Evolutionary conservation across 2,797 vertebrate genomes (phyloP), one percentile per base, ranked within the genome.

Genomic region (Calcarius lapponicus): DNA sequence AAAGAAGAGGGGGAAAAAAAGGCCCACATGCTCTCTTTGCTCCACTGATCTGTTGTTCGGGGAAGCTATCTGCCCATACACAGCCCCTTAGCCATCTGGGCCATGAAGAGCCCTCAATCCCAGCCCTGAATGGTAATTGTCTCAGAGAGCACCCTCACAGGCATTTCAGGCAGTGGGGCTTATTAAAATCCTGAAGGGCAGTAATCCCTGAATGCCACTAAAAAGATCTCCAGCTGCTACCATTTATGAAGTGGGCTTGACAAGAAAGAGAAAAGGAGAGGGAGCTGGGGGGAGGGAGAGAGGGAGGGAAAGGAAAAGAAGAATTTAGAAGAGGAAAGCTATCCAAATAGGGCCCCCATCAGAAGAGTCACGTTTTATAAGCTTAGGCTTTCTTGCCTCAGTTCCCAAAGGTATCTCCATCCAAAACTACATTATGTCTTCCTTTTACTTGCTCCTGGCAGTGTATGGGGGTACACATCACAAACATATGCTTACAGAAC

Each of bases 171-270:
- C 97, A 97, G 97, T 95, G 92, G 89, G 95, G 97, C 97, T 98
- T 98, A 98, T 98, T 98, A 98, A 98, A 98, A 98, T 97, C 98
- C 98, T 98, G 86, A 98, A 98, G 98, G 98, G 97, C 98, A 98
- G 97, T 98, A 98, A 98, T 98, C 98, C 98, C 97, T 96, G 96
- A 98, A 98, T 98, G 97, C 96, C 96, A 97, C 96, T 96, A 97
- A 97, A 97, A 97, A 97, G 97, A 96, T 97, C 97, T 98, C 98
- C 98, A 98, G 98, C 98, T 98, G 98, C 98, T 98, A 97, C 97
- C 96, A 57, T 98, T 98, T 98, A 98, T 98, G 98, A 98, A 98
- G 97, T 95, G 92, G 92, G 97, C 95, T 98, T 97, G 96, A 98
- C 96, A 97, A 96, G 96, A 91, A 51, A 87, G 62, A 92, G 82